A percentile compares a stretch with the other conserved stretches of the same genome.
These are phyloP conservation scores for Pasiphila rectangulata DNA, from an alignment of 2,888 invertebrate species.

Conservation along the genomic window DNA sequence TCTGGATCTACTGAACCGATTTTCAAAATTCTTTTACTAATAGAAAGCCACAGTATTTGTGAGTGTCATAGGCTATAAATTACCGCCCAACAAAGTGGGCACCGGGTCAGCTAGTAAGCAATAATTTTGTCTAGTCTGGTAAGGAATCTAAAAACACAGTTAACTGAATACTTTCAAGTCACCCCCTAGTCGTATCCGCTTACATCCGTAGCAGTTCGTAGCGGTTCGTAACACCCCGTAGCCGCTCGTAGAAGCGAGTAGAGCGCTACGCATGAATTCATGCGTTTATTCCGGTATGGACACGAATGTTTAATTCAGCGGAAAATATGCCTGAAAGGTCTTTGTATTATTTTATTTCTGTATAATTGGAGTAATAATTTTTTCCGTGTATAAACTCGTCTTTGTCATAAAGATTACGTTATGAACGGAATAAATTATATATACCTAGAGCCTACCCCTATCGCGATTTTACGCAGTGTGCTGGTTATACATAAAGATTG, in stretches of 20 bases:
- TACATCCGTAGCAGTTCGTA: constrained; percentile 3
- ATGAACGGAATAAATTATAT: too few relatives aligned
- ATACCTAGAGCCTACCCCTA: constrained; percentile 14
- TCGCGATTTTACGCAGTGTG: constrained; percentile 10
- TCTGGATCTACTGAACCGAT: too few relatives aligned
- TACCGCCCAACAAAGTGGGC: too few relatives aligned
- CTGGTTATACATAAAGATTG: constrained; percentile 17
- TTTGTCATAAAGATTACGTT: constrained; percentile 4
- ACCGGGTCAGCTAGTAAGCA: too few relatives aligned
- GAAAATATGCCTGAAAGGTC: background rate
- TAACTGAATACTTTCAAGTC: too few relatives aligned
- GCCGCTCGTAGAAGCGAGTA: constrained; percentile 2
- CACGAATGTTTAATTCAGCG: constrained; percentile 1
- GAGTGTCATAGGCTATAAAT: too few relatives aligned
- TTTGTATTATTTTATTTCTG: background rate
- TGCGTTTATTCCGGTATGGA: background rate
- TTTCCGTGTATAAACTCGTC: background rate
- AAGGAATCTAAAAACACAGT: too few relatives aligned
- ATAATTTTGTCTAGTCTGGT: too few relatives aligned
- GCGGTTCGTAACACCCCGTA: constrained; percentile 3
- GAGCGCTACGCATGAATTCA: background rate
- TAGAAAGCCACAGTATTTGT: too few relatives aligned
- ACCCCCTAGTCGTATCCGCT: too few relatives aligned
- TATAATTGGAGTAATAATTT: background rate
- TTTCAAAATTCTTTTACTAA: too few relatives aligned